Evolutionary conservation across 1,140 invertebrate species (phyloP), one percentile per base, ranked within the genome.

Genomic region (Drosophila ambigua): DNA sequence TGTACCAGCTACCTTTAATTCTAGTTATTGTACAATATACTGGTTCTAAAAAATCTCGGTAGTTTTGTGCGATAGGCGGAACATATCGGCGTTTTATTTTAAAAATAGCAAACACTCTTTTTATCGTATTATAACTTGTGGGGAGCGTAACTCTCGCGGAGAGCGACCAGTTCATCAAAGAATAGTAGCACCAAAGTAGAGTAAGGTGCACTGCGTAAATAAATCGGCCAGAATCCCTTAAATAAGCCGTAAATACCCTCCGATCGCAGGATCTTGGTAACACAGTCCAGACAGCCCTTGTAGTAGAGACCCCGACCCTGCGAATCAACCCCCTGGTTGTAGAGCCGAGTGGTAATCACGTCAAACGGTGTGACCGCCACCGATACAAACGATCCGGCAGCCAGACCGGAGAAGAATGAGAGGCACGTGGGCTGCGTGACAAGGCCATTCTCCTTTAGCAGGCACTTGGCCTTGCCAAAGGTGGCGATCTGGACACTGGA

Each of bases 291-390:
- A 72, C 97, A 94, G 15, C 95, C 95, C 1, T 84, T 93, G 87
- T 98, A 98, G 5, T 96, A 81, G 0, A 95, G 78, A 8, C 97
- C 97, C 78, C 93, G 94, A 7, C 96, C 96, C 45, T 92, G 92
- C 5, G 84, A 79, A 91, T 96, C 95, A 2, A 94, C 93, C n/a
- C 94, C 95, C 94, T 98, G 98, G 93, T 98, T 98, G 71, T 98
- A 98, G 15, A 99, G 92, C 53, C 97, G 93, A 0, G 97, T 98
- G 1, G 97, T 95, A 46, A 98, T 94, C 0, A 98, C 95, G 91
- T 99, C 98, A 76, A 98, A 97, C 0, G 98, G 98, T 20, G 97
- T 97, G 92, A 98, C 97, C 23, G 94, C 94, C 0, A 97, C 39
- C 0, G 96, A 95, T 82, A 98, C 96, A 8, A 95, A 94, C 9